A percentile compares a stretch with the other conserved stretches of the same genome.
phyloP scores from a whole-genome alignment of 2,113 vertebrate genomes.

The Conger conger region DNA sequence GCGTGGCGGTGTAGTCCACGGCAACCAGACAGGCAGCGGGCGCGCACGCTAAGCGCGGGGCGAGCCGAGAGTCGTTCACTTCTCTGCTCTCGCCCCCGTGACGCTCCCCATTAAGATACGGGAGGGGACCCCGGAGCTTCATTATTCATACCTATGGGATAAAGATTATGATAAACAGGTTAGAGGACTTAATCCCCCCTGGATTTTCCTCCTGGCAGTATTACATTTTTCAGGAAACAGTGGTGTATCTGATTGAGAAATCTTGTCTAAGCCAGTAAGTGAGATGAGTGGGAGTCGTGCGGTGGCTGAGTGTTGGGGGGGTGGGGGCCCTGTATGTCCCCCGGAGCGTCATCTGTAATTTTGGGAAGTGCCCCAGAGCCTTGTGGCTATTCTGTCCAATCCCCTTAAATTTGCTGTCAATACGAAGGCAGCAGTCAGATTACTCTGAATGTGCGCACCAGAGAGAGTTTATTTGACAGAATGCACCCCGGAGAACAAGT shows the following conservation, averaged over 20 bases:
- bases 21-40: neutral
- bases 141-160: slow-evolving; percentile 1
- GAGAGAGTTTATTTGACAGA: slow-evolving; percentile 38
- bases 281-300: slow-evolving; percentile 1
- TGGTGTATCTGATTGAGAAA: slow-evolving; percentile 8
- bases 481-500: neutral
- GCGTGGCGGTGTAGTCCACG: neutral
- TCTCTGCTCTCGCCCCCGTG: slow-evolving; percentile 10
- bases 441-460: slow-evolving; percentile 21
- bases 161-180: slow-evolving; percentile 52
- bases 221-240: slow-evolving; percentile 51
- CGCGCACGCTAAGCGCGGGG: neutral
- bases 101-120: slow-evolving; percentile 20
- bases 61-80: slow-evolving; percentile 13
- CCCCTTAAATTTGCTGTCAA: slow-evolving; percentile 38
- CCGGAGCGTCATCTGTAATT: neutral
- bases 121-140: slow-evolving; percentile 17
- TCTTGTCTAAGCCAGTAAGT: slow-evolving; percentile 10
- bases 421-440: slow-evolving; percentile 42
- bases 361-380: slow-evolving; percentile 50
- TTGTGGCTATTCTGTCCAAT: slow-evolving; percentile 46
- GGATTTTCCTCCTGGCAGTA: neutral
- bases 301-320: no score
- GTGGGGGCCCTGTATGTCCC: neutral
- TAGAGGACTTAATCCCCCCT: neutral